Evolutionary conservation across 2,888 invertebrate genomes (phyloP), one percentile per base, ranked within the genome.

Genomic region (Clusia tigrina): DNA sequence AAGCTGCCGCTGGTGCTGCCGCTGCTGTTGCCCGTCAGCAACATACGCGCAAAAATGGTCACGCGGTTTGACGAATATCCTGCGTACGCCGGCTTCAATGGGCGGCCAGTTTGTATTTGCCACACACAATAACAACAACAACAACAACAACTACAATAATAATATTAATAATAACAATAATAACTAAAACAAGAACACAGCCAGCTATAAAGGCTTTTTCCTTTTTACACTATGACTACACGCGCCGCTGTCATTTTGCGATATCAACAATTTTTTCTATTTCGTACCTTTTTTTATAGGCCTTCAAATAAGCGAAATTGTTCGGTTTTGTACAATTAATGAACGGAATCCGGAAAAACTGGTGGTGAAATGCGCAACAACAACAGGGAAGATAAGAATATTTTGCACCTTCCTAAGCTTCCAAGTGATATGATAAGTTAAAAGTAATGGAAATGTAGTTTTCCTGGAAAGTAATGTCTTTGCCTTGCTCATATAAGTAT

Each of bases 251-350:
- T 77, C 75, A 76, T 73, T 78, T 80, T 80, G 80, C 81, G 81
- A 81, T 80, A 75, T 80, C 80, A 80, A 80, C 78, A 81, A 80
- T 71, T 72, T 72, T 74, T 78, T 77, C 79, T 79, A 79, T 79
- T 79, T 79, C 79, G 70, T 12, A 12, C 22, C 20, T 32, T 37
- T 26, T 55, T 56, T 56, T 42, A 23, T 54, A 24, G 26, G 26
- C 2, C 17, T 57, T 24, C 9, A 48, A n/a, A 18, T 25, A 17
- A 25, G 25, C n/a, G 22, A 26, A 26, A 26, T 32, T 26, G 17
- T 54, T 32, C 18, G 18, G 17, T 20, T 54, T 52, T 38, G 24
- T 18, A 61, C n/a, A 32, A 46, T 51, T n/a, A n/a, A n/a, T n/a
- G n/a, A n/a, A n/a, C n/a, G n/a, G n/a, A n/a, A n/a, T n/a, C n/a